Conservation (phyloP, 1,140 invertebrate species). For the Atta cephalotes region DNA sequence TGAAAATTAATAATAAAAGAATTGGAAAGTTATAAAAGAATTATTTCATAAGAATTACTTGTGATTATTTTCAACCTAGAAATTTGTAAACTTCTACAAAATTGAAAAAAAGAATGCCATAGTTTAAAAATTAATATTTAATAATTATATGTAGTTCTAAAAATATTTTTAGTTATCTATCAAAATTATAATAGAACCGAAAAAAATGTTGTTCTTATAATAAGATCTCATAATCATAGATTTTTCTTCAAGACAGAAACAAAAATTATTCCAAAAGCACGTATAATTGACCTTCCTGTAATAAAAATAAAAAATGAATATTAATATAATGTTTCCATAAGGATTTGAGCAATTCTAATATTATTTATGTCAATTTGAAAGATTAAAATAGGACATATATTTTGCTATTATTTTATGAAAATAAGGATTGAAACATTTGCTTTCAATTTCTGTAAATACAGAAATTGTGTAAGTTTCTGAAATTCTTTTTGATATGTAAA, state of each 20-base stretch:
- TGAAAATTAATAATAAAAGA: neutral
- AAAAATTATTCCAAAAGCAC: neutral
- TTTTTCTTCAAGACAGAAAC: neutral
- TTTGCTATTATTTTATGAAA: slow-evolving; percentile 7
- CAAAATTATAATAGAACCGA: neutral
- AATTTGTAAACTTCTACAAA: neutral
- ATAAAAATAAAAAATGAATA: slow-evolving; percentile 19
- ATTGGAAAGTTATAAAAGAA: neutral
- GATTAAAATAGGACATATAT: neutral
- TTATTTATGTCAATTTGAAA: neutral
- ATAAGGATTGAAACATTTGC: neutral
- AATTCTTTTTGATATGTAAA: slow-evolving; percentile 8
- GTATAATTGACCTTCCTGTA: neutral
- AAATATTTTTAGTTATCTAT: neutral
- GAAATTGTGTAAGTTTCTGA: neutral
- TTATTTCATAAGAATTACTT: slow-evolving; percentile 2
- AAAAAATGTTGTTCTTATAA: slow-evolving; percentile 14
- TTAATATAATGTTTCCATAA: slow-evolving; percentile 10
- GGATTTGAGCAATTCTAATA: neutral
- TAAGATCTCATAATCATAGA: neutral
- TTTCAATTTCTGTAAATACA: neutral
- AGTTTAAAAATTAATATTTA: slow-evolving; percentile 8
- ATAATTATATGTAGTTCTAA: neutral
- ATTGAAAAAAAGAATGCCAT: neutral
- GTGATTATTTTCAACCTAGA: neutral